These are phyloP conservation scores for Chloebia gouldiae DNA, from an alignment of 2,113 vertebrate species.

Conservation along the genomic window DNA sequence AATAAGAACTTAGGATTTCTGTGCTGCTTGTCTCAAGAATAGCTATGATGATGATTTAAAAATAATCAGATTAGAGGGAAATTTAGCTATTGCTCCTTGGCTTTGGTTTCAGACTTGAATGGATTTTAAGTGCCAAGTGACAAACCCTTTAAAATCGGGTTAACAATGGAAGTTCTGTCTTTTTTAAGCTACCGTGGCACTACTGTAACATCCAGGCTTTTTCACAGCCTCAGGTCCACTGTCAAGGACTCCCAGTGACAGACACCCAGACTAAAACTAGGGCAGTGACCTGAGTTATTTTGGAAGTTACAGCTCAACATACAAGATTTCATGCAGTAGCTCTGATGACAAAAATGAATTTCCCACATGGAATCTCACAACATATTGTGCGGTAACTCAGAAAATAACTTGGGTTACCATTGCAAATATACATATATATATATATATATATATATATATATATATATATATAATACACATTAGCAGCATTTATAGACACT, in stretches of 20 bases:
- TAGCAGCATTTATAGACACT: conserved; percentile 61
- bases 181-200: background rate
- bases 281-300: conserved; percentile 53
- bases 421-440: background rate
- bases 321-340: conserved; percentile 52
- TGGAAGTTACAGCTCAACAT: conserved; percentile 59
- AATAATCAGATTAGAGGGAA: background rate
- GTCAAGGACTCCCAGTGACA: background rate
- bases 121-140: background rate
- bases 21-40: background rate
- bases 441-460: background rate
- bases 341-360: conserved; percentile 67
- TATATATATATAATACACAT: conserved; percentile 1
- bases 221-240: background rate
- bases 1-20: conserved; percentile 6
- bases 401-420: conserved; percentile 55
- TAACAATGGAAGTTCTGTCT: conserved; percentile 14
- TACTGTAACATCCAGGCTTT: background rate
- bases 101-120: conserved; percentile 29
- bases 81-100: conserved; percentile 10
- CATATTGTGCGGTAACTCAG: conserved; percentile 58
- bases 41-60: background rate
- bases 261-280: conserved; percentile 18
- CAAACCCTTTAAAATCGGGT: background rate
- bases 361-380: conserved; percentile 64